phyloP scores from a whole-genome alignment of 2,797 vertebrate species.

The Psittacula echo region DNA sequence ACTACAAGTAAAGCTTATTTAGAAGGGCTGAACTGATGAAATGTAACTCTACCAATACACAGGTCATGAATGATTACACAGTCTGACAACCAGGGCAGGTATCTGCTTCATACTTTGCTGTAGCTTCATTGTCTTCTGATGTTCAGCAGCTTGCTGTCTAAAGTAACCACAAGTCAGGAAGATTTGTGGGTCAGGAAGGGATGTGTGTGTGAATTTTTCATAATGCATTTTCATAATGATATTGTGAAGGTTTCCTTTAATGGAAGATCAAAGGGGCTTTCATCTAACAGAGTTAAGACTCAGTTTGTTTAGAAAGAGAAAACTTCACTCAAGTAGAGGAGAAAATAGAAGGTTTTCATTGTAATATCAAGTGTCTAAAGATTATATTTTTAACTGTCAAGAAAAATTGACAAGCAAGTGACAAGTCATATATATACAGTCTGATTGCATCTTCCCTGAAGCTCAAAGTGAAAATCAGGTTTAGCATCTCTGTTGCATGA shows the following conservation, averaged over 20 bases:
- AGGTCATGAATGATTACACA: background rate
- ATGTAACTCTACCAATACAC: background rate
- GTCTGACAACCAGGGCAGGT: background rate
- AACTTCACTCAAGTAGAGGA: slow-evolving; percentile 9
- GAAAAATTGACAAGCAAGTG: slow-evolving; percentile 70
- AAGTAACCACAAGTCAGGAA: slow-evolving; percentile 48
- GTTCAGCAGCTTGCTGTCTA: slow-evolving; percentile 54
- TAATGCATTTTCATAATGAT: slow-evolving; percentile 65
- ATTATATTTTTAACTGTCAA: slow-evolving; percentile 60
- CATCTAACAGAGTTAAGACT: slow-evolving; percentile 59
- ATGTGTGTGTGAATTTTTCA: slow-evolving; percentile 55
- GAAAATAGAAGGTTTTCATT: slow-evolving; percentile 65
- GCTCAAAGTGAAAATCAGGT: slow-evolving; percentile 53
- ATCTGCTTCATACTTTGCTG: background rate
- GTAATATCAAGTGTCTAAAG: slow-evolving; percentile 61
- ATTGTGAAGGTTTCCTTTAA: slow-evolving; percentile 68
- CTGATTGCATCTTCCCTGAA: slow-evolving; percentile 55
- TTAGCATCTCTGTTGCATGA: slow-evolving; percentile 51
- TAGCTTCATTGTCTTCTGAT: slow-evolving; percentile 13
- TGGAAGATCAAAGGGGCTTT: slow-evolving; percentile 72
- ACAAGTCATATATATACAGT: slow-evolving; percentile 58
- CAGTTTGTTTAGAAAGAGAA: slow-evolving; percentile 56
- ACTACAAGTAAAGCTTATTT: background rate
- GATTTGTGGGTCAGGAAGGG: slow-evolving; percentile 59
- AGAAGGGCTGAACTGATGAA: background rate